Conservation (phyloP, 2,113 vertebrate species). For the Patagioenas fasciata region DNA sequence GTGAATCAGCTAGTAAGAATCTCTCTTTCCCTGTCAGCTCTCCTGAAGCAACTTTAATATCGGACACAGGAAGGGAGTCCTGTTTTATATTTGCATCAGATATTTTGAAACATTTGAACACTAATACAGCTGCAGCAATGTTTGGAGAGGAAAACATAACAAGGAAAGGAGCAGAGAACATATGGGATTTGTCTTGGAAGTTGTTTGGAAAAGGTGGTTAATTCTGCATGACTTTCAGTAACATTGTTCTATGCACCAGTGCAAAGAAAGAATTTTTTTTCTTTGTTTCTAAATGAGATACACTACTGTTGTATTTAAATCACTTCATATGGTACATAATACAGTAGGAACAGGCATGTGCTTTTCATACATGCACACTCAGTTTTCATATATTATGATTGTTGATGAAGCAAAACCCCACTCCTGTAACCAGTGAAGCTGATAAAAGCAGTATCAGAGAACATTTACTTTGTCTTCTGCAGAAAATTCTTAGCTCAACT, state of each 20-base stretch:
- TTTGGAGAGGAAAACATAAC: neutral
- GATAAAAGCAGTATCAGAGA: neutral
- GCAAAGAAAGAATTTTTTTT: neutral
- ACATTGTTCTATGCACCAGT: neutral
- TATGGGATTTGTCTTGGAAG: neutral
- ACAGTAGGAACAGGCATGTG: neutral
- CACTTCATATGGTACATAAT: rapidly evolving
- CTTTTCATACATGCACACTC: neutral
- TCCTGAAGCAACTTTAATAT: neutral
- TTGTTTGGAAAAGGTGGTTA: neutral
- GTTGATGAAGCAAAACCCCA: neutral
- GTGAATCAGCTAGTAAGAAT: conserved; percentile 5
- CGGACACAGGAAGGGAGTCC: neutral
- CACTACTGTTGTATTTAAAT: neutral
- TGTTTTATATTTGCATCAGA: conserved; percentile 14
- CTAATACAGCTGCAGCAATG: neutral
- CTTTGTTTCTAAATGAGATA: neutral
- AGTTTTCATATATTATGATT: neutral
- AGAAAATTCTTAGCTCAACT: neutral
- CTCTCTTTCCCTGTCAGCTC: neutral
- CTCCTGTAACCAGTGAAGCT: neutral
- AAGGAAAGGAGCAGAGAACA: neutral
- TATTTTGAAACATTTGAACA: neutral
- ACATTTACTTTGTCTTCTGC: neutral
- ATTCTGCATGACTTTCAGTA: neutral